Evolutionary conservation across 2,113 vertebrate genomes (phyloP), one percentile per base, ranked within the genome.

Genomic region (Oryzias melastigma): DNA sequence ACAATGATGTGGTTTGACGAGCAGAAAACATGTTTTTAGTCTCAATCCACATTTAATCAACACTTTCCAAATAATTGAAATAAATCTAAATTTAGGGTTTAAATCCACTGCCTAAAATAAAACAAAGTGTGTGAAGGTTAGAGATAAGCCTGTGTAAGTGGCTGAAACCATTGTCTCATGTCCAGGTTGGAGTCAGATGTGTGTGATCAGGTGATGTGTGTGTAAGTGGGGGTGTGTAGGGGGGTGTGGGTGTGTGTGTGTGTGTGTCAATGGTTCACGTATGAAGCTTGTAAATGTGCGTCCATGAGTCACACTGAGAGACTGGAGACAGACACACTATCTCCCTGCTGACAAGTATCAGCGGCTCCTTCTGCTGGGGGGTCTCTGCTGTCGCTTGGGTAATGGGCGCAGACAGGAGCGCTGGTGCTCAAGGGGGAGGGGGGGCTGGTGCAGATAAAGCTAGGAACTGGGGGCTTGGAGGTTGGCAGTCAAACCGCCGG

Each of bases 301-400:
- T 46, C 65, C 48, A 29, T 61, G 68, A 58, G 55, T 62, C 52
- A 68, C 42, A 78, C 58, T 67, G 58, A 75, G 68, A 72, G 53
- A 52, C 73, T 60, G 59, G 66, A 85, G 65, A 78, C 81, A 61
- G 83, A 81, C 74, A 85, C 67, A 67, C 13, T 19, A 80, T 81
- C 75, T 57, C 62, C 7, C 70, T 20, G 66, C 77, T 85, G 91
- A 89, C 89, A 91, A 87, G 84, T 78, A 69, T 87, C 85, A 63
- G 83, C 73, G 70, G 25, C 76, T 77, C 42, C 62, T 80, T 77
- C 80, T 85, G 80, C 86, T 84, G 15, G 14, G 75, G 83, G 71
- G 56, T 62, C 64, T 76, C 67, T 71, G 65, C 75, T 83, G 84
- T 79, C 64, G 40, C 54, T 24, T 1, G 79, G 64, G 76, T 66